Base-by-base conservation (phyloP, 2,797 vertebrate species). In the Tachyglossus aculeatus region DNA sequence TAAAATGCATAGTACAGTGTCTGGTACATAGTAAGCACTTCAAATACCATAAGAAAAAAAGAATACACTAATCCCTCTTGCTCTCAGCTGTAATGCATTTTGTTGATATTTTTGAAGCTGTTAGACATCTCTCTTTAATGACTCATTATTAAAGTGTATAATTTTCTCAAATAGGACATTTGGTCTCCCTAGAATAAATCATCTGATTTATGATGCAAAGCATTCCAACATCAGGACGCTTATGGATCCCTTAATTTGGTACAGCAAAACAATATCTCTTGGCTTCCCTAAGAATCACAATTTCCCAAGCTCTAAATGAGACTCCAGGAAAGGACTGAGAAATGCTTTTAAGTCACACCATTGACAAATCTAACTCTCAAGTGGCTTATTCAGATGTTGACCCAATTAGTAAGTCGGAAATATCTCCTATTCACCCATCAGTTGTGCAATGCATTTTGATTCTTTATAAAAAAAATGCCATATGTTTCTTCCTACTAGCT, bases 171-270 rank as follows among this genome's bases (percentile, higher is more conserved):
- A 41, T 63, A 68, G 75, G 75, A 67, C 80, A 81, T 83, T 83
- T 73, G 33, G 67, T 81, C 73, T 88, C 63, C 83, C 74, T 70
- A 1, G 74, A 86, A 84, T 82, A 71, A 82, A 83, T 86, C 68
- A 86, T 86, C 86, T 86, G 78, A 53, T 32, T 84, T 77, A 78
- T 75, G 72, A 82, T 78, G 81, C 71, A 87, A 89, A 83, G 65
- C 67, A 75, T 85, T 83, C 55, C 78, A 86, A 67, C 67, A 32
- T 50, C 11, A 61, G 27, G n/a, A n/a, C n/a, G n/a, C n/a, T n/a
- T n/a, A n/a, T n/a, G n/a, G n/a, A n/a, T n/a, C n/a, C n/a, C n/a
- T n/a, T n/a, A n/a, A n/a, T n/a, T n/a, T n/a, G n/a, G n/a, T n/a
- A n/a, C n/a, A n/a, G n/a, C n/a, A n/a, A n/a, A n/a, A n/a, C n/a